These are phyloP conservation scores for Drosophila novamexicana DNA, from an alignment of 1,140 invertebrate genomes.

Conservation along the genomic window DNA sequence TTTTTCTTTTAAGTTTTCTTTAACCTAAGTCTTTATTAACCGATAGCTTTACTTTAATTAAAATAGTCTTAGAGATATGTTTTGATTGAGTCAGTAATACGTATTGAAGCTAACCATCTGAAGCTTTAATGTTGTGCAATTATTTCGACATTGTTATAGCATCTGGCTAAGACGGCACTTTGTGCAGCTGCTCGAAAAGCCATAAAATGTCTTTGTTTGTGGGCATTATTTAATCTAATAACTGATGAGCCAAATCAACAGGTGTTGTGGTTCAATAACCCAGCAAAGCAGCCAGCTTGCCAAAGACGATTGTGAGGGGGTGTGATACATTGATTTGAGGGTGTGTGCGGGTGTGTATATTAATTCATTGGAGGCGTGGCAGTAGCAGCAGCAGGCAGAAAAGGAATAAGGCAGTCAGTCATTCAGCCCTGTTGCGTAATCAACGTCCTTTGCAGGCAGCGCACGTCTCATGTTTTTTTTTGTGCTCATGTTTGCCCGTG, in stretches of 20 bases:
- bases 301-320: background rate
- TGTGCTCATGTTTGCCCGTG: constrained; percentile 63
- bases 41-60: too few relatives aligned
- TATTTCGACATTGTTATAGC: background rate
- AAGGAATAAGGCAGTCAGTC: background rate
- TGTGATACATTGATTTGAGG: constrained; percentile 8
- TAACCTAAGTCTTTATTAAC: too few relatives aligned
- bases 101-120: background rate
- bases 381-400: background rate
- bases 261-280: constrained; percentile 73
- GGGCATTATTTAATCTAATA: constrained; percentile 29
- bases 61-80: too few relatives aligned
- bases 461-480: constrained; percentile 77
- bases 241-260: constrained; percentile 49
- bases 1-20: too few relatives aligned
- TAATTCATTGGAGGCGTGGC: constrained; percentile 68
- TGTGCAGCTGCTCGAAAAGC: background rate
- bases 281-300: constrained; percentile 3
- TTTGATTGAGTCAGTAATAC: too few relatives aligned
- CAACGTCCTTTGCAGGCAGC: constrained; percentile 73
- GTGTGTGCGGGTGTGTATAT: constrained; percentile 47
- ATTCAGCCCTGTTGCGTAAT: constrained; percentile 66
- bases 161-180: background rate
- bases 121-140: background rate
- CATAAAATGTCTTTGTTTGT: constrained; percentile 27